Conservation (phyloP, 2,888 invertebrate genomes). For the Chrysina gloriosa region DNA sequence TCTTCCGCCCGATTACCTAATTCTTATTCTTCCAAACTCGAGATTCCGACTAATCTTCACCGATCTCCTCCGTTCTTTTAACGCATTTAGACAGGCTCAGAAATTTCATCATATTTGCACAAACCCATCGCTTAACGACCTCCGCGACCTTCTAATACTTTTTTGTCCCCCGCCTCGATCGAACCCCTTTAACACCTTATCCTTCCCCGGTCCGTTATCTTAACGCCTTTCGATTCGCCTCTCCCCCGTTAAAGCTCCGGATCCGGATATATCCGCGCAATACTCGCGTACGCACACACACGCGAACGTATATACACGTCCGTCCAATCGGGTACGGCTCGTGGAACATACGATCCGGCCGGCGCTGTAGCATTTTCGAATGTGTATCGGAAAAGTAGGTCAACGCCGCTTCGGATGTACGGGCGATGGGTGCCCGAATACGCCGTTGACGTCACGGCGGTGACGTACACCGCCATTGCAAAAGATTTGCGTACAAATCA, state of each 20-base stretch:
- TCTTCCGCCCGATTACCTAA: too few species aligned
- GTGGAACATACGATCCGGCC: not conserved
- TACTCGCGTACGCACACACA: too few species aligned
- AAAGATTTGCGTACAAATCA: conserved; percentile 42
- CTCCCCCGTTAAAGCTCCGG: too few species aligned
- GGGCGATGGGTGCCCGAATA: conserved; percentile 32
- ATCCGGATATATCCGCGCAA: too few species aligned
- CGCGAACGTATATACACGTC: too few species aligned
- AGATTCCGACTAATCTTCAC: too few species aligned
- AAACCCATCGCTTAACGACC: too few species aligned
- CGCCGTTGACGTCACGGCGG: conserved; percentile 40
- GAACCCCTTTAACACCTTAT: not conserved
- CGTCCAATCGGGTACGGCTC: not conserved
- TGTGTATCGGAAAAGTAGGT: conserved; percentile 22
- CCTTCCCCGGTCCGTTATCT: not conserved
- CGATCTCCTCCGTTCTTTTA: too few species aligned
- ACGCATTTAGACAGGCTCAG: too few species aligned
- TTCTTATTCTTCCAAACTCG: too few species aligned
- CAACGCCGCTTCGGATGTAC: conserved; percentile 27
- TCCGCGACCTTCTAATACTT: not conserved
- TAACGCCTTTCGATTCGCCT: too few species aligned
- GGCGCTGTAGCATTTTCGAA: not conserved
- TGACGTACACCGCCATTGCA: conserved; percentile 42
- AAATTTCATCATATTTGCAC: too few species aligned
- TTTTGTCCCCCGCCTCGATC: not conserved